These are phyloP conservation scores for Anser brachyrhynchus DNA, from an alignment of 2,113 vertebrate genomes.

Conservation along the genomic window DNA sequence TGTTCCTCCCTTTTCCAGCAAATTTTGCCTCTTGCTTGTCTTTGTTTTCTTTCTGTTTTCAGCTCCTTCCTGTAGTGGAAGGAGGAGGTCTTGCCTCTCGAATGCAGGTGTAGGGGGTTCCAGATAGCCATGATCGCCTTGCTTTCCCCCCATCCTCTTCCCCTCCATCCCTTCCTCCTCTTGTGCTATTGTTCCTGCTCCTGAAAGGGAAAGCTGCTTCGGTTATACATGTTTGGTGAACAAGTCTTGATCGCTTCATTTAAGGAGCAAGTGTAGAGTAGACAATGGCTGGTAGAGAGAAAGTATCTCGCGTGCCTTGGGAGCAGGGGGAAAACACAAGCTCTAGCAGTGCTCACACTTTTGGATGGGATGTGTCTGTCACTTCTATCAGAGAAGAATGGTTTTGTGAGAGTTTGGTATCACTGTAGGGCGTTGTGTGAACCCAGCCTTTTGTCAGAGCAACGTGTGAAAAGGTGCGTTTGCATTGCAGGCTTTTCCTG, in stretches of 20 bases:
- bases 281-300: not conserved
- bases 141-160: not conserved
- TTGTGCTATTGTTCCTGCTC: not conserved
- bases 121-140: not conserved
- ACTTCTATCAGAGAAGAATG: not conserved
- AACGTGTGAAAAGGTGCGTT: not conserved
- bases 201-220: not conserved
- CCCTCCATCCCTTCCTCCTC: not conserved
- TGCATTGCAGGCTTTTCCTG: not conserved
- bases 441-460: not conserved
- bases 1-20: not conserved
- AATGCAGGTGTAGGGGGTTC: not conserved
- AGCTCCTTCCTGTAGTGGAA: not conserved
- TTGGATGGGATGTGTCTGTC: not conserved
- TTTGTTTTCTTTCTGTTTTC: not conserved
- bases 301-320: accelerated
- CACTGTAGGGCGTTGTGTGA: not conserved
- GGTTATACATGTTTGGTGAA: accelerated
- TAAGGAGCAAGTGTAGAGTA: not conserved
- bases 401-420: not conserved
- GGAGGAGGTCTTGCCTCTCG: not conserved
- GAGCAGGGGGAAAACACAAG: not conserved
- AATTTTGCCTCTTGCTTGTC: not conserved
- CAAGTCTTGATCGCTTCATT: not conserved
- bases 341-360: not conserved